These are phyloP conservation scores for Hoplostethus atlanticus DNA, from an alignment of 2,797 vertebrate species.

Conservation along the genomic window DNA sequence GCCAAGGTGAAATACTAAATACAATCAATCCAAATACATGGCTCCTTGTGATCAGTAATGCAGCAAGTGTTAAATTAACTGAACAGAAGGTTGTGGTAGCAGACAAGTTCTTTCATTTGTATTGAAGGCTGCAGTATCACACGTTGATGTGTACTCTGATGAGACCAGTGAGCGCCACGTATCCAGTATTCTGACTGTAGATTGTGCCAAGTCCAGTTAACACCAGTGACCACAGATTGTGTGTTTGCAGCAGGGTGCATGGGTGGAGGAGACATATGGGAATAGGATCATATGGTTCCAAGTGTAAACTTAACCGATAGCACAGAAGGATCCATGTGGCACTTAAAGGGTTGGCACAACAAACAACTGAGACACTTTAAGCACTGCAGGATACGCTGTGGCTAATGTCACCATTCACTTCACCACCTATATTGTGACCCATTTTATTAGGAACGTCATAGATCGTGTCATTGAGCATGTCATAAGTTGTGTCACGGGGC, in stretches of 20 bases:
- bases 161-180: conserved; percentile 27
- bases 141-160: background rate
- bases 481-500: conserved; percentile 61
- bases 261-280: conserved; percentile 2
- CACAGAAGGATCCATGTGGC: conserved; percentile 61
- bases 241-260: conserved; percentile 6
- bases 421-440: conserved; percentile 31
- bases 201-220: background rate
- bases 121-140: conserved; percentile 45
- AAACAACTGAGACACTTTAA: conserved; percentile 51
- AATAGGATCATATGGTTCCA: conserved; percentile 13
- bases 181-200: conserved; percentile 6
- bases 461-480: conserved; percentile 68
- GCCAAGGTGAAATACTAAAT: conserved; percentile 61
- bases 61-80: conserved; percentile 50
- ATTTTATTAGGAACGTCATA: conserved; percentile 60
- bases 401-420: conserved; percentile 77
- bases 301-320: conserved; percentile 44
- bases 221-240: background rate
- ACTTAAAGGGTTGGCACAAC: conserved; percentile 71
- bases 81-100: background rate
- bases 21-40: conserved; percentile 70
- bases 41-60: conserved; percentile 64
- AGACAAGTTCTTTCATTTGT: conserved; percentile 15
- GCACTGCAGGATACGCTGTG: conserved; percentile 76